Evolutionary conservation across 1,140 invertebrate species (phyloP), one percentile per base, ranked within the genome.

Genomic region (Solen grandis): DNA sequence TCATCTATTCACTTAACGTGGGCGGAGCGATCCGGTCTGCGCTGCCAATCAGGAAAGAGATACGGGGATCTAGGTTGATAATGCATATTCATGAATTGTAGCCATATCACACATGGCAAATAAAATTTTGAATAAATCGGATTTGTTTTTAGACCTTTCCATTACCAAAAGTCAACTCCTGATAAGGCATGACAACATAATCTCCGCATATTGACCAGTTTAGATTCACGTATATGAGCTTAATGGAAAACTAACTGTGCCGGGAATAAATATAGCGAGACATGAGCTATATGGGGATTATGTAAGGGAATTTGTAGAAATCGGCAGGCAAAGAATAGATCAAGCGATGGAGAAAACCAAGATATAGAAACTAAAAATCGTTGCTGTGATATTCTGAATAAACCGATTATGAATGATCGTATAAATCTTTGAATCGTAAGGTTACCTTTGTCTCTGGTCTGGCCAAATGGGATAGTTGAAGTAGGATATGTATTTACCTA

Each of bases 181-280:
- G 74, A 76, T 76, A 76, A 76, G 62, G 36, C 33, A 16, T 66
- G 74, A 76, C 74, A 76, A 46, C 38, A 14, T 76, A 76, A 76
- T 76, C 74, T 76, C 29, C 31, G 1, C 41, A 52, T 76, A 76
- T 76, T 76, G 74, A 76, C 74, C 60, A 63, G 74, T 76, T 66
- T 76, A 29, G 41, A 16, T 63, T 76, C 52, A 29, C 25, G 59
- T 25, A 66, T 22, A 57, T n/a, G n/a, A 55, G 46, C 50, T 1
- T 57, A 65, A 76, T 66, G 50, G 60, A 76, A 76, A 76, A 65
- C 52, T n/a, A n/a, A n/a, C n/a, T n/a, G n/a, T n/a, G n/a, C n/a
- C n/a, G n/a, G n/a, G n/a, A n/a, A n/a, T n/a, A n/a, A n/a, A n/a
- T n/a, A n/a, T n/a, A n/a, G n/a, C n/a, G n/a, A n/a, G n/a, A n/a